Percentiles rank a stretch among this genome's conserved stretches.
Evolutionary conservation across 2,797 vertebrate genomes (phyloP).

Genomic region (Hippocampus kuda): DNA sequence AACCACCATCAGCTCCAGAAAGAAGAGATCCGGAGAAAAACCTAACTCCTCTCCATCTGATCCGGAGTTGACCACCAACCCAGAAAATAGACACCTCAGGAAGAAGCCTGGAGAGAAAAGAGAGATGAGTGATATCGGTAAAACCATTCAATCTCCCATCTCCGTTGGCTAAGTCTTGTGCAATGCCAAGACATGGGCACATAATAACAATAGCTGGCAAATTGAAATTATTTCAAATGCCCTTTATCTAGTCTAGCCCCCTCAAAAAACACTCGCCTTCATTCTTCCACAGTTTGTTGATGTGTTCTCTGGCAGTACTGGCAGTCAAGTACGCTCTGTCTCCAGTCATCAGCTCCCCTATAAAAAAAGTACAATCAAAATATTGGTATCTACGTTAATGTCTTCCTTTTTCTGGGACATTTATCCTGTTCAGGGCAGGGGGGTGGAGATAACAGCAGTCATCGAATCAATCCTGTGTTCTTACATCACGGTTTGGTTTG

Average conservation of each 20-base stretch:
- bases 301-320: constrained; percentile 74
- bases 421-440: neutral
- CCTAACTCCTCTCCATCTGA: constrained; percentile 23
- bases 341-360: constrained; percentile 62
- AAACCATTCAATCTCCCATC: neutral
- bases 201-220: too few relatives aligned
- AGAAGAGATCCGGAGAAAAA: constrained; percentile 79
- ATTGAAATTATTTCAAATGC: neutral
- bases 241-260: neutral
- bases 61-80: constrained; percentile 50
- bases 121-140: neutral
- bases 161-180: neutral
- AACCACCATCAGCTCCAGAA: constrained; percentile 84
- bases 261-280: constrained; percentile 68
- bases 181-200: too few relatives aligned
- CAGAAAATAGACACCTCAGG: constrained; percentile 79
- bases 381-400: neutral
- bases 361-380: neutral
- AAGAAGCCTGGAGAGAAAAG: constrained; percentile 76
- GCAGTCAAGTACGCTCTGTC: constrained; percentile 85
- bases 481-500: too few relatives aligned
- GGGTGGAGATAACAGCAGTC: too few relatives aligned
- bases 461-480: too few relatives aligned
- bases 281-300: constrained; percentile 76
- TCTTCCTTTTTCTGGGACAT: neutral